These are phyloP conservation scores for Hyles lineata DNA, from an alignment of 2,888 invertebrate species.

Conservation along the genomic window DNA sequence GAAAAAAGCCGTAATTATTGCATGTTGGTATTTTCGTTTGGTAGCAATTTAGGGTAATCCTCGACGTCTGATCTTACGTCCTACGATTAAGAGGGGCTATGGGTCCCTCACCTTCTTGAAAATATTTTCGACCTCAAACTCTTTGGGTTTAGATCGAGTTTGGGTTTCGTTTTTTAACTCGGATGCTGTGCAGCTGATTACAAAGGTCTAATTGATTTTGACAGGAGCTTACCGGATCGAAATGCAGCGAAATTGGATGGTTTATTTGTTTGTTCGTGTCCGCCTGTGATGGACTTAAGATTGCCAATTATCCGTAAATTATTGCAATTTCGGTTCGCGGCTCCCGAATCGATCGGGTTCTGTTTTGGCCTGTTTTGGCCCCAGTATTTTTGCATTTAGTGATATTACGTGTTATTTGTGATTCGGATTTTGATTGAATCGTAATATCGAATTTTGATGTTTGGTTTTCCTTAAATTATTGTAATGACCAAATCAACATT, in stretches of 20 bases:
- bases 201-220: constrained; percentile 78
- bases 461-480: too few relatives aligned
- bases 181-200: constrained; percentile 57
- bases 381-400: neutral
- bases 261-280: constrained; percentile 64
- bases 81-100: constrained; percentile 58
- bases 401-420: neutral
- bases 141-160: constrained; percentile 27
- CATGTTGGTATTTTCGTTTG: constrained; percentile 65
- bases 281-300: constrained; percentile 53
- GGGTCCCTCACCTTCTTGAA: constrained; percentile 30
- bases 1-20: constrained; percentile 63
- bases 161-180: constrained; percentile 28
- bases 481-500: neutral
- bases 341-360: constrained; percentile 35
- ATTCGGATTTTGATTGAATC: neutral
- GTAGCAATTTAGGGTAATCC: constrained; percentile 78
- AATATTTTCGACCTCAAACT: constrained; percentile 32
- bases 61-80: constrained; percentile 62
- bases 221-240: constrained; percentile 68
- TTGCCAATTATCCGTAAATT: constrained; percentile 52
- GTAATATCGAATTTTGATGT: neutral
- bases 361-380: neutral
- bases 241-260: constrained; percentile 62
- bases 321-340: constrained; percentile 31